Conservation (phyloP, 2,113 vertebrate genomes). For the Tor tambroides region DNA sequence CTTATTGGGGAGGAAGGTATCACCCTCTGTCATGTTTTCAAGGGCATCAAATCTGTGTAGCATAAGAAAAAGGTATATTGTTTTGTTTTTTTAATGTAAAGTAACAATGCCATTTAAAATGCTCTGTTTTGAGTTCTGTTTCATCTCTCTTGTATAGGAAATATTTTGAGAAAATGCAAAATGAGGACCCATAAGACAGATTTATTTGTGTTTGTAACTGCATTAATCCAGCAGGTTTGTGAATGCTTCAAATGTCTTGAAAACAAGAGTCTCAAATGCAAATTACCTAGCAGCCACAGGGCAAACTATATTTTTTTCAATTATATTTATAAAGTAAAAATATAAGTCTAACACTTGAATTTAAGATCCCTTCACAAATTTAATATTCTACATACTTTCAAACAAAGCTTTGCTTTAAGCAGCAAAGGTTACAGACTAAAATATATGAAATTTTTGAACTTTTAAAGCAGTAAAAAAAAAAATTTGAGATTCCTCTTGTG, state of each 20-base stretch:
- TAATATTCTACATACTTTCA: neutral
- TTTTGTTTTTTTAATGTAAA: too few relatives aligned
- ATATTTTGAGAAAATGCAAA: neutral
- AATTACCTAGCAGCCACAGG: too few relatives aligned
- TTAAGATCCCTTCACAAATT: neutral
- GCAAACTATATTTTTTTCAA: too few relatives aligned
- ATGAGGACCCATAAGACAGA: too few relatives aligned
- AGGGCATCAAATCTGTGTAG: conserved; percentile 70
- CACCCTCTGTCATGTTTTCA: conserved; percentile 65
- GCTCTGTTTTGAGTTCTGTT: neutral
- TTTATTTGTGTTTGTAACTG: too few relatives aligned
- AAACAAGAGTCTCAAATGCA: too few relatives aligned
- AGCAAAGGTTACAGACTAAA: neutral
- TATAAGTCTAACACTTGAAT: too few relatives aligned
- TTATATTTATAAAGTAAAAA: too few relatives aligned
- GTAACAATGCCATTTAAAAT: neutral
- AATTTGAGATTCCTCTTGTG: neutral
- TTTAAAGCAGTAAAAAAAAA: neutral
- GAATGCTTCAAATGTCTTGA: too few relatives aligned
- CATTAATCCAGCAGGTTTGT: too few relatives aligned
- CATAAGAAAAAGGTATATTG: neutral
- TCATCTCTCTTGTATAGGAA: neutral
- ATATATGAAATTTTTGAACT: neutral
- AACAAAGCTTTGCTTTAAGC: neutral
- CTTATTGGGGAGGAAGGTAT: conserved; percentile 72